These are phyloP conservation scores for Musca vetustissima DNA, from an alignment of 1,140 invertebrate species.

Conservation along the genomic window DNA sequence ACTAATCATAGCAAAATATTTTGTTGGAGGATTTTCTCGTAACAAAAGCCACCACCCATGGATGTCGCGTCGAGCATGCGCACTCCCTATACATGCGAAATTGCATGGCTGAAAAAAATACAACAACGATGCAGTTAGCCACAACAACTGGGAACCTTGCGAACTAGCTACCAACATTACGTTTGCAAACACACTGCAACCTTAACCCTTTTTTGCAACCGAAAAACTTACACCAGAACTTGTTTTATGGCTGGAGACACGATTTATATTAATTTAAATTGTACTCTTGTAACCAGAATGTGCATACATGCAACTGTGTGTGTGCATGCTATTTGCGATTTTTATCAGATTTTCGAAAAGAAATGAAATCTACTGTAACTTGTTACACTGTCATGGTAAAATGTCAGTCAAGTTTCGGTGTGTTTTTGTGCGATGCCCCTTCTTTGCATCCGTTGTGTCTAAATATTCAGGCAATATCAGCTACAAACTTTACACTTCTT, in stretches of 20 bases:
- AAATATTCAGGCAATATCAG: not conserved
- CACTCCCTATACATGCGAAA: too few relatives aligned
- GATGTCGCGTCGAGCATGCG: not conserved
- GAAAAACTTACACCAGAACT: too few relatives aligned
- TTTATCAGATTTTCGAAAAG: constrained; percentile 18
- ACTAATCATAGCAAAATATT: too few relatives aligned
- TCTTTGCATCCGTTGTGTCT: not conserved
- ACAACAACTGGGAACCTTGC: too few relatives aligned
- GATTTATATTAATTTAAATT: constrained; percentile 25
- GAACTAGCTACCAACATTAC: too few relatives aligned
- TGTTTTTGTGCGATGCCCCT: not conserved
- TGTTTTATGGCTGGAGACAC: not conserved
- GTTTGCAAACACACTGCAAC: too few relatives aligned
- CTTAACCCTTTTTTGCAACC: too few relatives aligned
- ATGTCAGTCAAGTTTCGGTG: constrained; percentile 14
- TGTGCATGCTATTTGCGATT: not conserved
- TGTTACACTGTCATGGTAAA: constrained; percentile 23
- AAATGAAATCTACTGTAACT: constrained; percentile 22
- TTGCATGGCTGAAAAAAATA: too few relatives aligned
- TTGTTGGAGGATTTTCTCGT: too few relatives aligned
- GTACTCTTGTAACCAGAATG: not conserved
- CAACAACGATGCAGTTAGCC: too few relatives aligned
- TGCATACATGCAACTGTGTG: too few relatives aligned
- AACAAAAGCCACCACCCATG: constrained; percentile 14
- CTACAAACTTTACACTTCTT: not conserved